Conservation (phyloP, 1,140 invertebrate genomes). For the Drosophila oshimai region DNA sequence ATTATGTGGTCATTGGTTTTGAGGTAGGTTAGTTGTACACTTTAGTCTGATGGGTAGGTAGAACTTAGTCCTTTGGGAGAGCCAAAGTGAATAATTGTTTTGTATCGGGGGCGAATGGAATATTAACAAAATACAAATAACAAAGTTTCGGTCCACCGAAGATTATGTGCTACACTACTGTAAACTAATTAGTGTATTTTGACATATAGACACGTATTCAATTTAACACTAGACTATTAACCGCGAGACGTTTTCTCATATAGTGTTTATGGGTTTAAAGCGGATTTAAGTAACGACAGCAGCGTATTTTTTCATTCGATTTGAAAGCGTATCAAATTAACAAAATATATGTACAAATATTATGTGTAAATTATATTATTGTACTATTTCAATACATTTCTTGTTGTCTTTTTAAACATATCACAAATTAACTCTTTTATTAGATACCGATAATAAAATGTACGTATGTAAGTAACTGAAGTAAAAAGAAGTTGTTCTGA, state of each 20-base stretch:
- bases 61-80: constrained; percentile 14
- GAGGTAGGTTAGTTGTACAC: constrained; percentile 2
- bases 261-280: not conserved
- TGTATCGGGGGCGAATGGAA: not conserved
- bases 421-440: constrained; percentile 22
- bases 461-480: constrained; percentile 15
- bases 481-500: constrained; percentile 1
- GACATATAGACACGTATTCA: constrained; percentile 14
- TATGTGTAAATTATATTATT: constrained; percentile 49
- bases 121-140: not conserved
- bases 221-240: constrained; percentile 26
- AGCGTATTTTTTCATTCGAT: constrained; percentile 26
- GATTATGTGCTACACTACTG: not conserved
- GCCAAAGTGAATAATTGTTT: constrained; percentile 18
- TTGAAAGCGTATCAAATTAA: constrained; percentile 26
- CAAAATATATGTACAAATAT: constrained; percentile 36
- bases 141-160: not conserved
- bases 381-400: constrained; percentile 51
- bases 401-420: constrained; percentile 49
- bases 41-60: constrained; percentile 16
- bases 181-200: constrained; percentile 23
- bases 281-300: constrained; percentile 1
- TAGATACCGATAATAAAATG: constrained; percentile 24
- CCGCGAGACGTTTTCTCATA: not conserved
- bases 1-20: not conserved